phyloP scores from a whole-genome alignment of 2,113 vertebrate genomes.

The Pluvialis apricaria region DNA sequence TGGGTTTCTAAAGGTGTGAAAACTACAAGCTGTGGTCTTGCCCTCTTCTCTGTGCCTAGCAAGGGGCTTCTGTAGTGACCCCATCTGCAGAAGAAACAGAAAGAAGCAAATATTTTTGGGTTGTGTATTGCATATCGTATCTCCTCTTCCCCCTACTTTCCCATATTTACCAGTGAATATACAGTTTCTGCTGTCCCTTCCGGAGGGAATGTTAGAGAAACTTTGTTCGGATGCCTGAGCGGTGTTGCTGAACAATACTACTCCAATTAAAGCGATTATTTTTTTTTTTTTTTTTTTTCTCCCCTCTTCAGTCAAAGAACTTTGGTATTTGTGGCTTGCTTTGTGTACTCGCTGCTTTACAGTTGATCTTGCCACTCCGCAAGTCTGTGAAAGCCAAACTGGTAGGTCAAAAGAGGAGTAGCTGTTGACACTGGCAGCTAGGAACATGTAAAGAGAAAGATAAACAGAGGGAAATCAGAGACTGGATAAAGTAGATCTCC shows the following conservation, averaged over 20 bases:
- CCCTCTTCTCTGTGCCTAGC: background rate
- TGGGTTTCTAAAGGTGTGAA: background rate
- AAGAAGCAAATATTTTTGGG: background rate
- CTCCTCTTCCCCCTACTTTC: background rate
- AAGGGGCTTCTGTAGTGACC: background rate
- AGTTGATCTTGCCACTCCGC: background rate
- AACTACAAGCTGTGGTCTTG: rapidly evolving
- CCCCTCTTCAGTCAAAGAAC: background rate
- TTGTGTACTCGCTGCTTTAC: background rate
- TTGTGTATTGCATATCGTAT: rapidly evolving
- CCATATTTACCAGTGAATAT: rapidly evolving
- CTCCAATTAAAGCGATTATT: background rate
- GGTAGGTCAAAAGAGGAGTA: constrained; percentile 57
- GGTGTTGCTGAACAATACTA: background rate
- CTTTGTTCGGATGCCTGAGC: rapidly evolving
- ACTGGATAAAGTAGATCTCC: constrained; percentile 27
- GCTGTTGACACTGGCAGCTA: constrained; percentile 59
- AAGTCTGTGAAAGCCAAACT: constrained; percentile 14
- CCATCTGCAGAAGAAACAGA: background rate
- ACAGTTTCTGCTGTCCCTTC: background rate
- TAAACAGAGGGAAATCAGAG: constrained; percentile 54
- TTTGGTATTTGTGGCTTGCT: background rate
- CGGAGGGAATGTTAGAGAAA: background rate
- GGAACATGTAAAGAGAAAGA: constrained; percentile 42
- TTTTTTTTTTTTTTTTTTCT: background rate